Evolutionary conservation across 2,888 invertebrate genomes (phyloP).

Genomic region (Aplocera efformata): DNA sequence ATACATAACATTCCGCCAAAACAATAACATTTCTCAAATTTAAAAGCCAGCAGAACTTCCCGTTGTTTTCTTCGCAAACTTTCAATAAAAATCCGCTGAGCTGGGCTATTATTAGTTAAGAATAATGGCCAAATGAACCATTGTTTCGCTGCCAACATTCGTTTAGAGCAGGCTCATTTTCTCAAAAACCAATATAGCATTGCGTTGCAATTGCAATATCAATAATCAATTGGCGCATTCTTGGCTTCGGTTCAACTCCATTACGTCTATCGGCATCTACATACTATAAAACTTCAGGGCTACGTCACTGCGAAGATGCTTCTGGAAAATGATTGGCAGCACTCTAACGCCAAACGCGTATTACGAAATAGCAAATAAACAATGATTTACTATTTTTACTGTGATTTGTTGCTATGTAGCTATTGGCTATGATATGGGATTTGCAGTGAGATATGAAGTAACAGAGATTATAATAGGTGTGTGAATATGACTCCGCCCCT

Average conservation of each 20-base stretch:
- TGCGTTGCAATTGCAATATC: slow-evolving; percentile 60
- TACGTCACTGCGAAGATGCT: slow-evolving; percentile 5
- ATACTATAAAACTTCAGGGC: slow-evolving; percentile 20
- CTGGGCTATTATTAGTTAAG: slow-evolving; percentile 30
- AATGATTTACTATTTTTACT: no score
- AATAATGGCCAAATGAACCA: slow-evolving; percentile 31
- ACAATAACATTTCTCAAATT: slow-evolving; percentile 18
- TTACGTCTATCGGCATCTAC: slow-evolving; percentile 40
- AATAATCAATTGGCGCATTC: slow-evolving; percentile 79
- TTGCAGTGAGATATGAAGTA: no score
- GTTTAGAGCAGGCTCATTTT: slow-evolving; percentile 53
- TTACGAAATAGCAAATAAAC: no score
- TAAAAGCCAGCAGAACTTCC: slow-evolving; percentile 20
- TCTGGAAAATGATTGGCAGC: no score
- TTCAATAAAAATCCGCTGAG: slow-evolving; percentile 25
- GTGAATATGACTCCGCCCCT: no score
- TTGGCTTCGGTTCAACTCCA: slow-evolving; percentile 76
- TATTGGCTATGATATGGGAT: no score
- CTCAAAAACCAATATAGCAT: slow-evolving; percentile 65
- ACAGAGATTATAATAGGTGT: no score
- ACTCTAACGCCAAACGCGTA: no score
- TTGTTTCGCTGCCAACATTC: slow-evolving; percentile 39
- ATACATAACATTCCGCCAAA: slow-evolving; percentile 9
- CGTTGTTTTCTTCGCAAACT: slow-evolving; percentile 22
- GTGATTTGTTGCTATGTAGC: no score